Base-by-base conservation (phyloP, 2,113 vertebrate genomes). In the Poecilia latipinna region DNA sequence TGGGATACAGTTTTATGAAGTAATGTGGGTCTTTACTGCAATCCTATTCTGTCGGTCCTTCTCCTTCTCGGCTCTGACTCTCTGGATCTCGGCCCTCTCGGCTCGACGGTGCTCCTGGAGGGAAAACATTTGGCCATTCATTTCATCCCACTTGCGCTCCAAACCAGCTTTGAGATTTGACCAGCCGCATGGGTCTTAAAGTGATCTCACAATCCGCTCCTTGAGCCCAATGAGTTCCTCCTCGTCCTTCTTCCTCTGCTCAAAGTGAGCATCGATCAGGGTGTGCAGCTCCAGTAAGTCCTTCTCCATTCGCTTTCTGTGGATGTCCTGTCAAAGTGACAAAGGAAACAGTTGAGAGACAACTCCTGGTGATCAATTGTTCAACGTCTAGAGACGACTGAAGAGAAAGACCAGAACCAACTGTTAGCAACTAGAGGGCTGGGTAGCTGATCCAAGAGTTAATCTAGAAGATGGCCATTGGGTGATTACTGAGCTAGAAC, bases 231-330 rank as follows among this genome's bases (percentile, higher is more conserved):
- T 94, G 3, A 99, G 94, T 67, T 99, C 98, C 78, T 98, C 98
- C 31, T 99, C 98, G 63, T 99, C 98, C 80, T 97, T 98, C 93
- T 98, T 98, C 54, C 97, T 94, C 51, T 96, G 96, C 79, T 98
- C 98, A 35, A 99, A 99, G 89, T 99, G 98, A 68, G 83, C 96
- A 61, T 99, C 97, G 8, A 99, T 99, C 88, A 99, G 94, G 12
- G 96, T 96, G 71, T 99, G 98, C 61, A 99, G 94, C 93, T 99
- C 98, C 92, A 96, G 88, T 68, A 98, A 89, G 67, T 99, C 98
- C 83, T 99, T 99, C 90, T 99, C 98, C 96, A 99, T 98, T 1
- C 98, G 95, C 89, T 99, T 99, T 86, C 98, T 96, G 93, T 99
- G 98, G 89, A 99, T 99, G 92, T 99, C 98, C 98, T 99, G 88